These are phyloP conservation scores for Coluber constrictor DNA, from an alignment of 2,797 vertebrate genomes.

Conservation along the genomic window DNA sequence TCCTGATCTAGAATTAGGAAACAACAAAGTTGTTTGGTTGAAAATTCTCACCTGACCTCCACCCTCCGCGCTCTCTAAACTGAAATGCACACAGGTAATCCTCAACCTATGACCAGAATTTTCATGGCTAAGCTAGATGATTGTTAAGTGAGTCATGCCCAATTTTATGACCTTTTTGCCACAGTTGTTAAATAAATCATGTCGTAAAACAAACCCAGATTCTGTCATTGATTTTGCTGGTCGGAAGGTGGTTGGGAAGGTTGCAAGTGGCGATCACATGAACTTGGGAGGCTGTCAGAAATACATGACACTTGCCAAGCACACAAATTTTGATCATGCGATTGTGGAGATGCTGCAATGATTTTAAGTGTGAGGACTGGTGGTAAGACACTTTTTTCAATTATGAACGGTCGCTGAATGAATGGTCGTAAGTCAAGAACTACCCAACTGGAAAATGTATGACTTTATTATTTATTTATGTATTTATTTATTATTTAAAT, in stretches of 20 bases:
- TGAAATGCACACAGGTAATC: not conserved
- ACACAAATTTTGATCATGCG: not conserved
- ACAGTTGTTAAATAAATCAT: not conserved
- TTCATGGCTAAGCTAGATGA: not conserved
- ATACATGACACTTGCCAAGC: not conserved
- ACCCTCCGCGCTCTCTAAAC: not conserved
- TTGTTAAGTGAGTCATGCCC: not conserved
- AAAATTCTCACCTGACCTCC: not conserved
- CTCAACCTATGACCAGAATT: not conserved
- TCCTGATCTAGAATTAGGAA: conserved; percentile 29
- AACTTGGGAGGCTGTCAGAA: not conserved
- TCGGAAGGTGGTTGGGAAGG: not conserved
- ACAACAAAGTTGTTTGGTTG: not conserved
- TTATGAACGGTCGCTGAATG: not conserved
- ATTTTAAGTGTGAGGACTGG: not conserved
- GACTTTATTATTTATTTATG: not conserved
- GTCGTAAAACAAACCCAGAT: not conserved
- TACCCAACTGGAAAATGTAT: not conserved
- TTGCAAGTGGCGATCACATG: not conserved
- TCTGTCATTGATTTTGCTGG: not conserved
- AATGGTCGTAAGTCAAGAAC: not conserved
- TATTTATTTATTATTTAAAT: too few relatives aligned
- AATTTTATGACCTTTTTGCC: not conserved
- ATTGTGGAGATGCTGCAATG: not conserved
- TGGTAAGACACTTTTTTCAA: not conserved